Percentiles rank a stretch among this genome's conserved stretches.
These are phyloP conservation scores for Perdix hodgsoniae DNA, from an alignment of 2,797 vertebrate species.

Conservation along the genomic window DNA sequence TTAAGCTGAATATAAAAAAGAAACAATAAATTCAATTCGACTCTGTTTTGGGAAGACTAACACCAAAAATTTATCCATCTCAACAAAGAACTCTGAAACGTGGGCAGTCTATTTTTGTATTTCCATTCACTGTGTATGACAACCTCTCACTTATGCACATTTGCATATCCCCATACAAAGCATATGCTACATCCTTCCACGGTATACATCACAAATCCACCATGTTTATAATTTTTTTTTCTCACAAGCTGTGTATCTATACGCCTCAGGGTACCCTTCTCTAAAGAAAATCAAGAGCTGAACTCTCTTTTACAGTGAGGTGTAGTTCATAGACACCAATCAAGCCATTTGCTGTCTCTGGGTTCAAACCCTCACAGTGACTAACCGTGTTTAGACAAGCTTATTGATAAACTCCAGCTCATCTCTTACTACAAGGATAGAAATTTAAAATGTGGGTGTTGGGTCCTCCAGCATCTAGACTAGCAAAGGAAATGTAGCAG, in stretches of 20 bases:
- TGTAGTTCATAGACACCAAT: neutral
- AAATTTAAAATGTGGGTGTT: neutral
- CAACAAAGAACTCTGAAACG: neutral
- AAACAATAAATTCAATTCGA: neutral
- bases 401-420: neutral
- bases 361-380: neutral
- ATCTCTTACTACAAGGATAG: neutral
- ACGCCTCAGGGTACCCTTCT: neutral
- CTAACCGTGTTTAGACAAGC: neutral
- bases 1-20: too few relatives aligned
- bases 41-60: neutral
- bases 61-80: neutral
- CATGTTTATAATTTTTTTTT: neutral
- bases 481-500: neutral
- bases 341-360: neutral
- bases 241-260: neutral
- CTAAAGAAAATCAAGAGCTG: neutral
- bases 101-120: neutral
- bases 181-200: neutral
- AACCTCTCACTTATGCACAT: neutral
- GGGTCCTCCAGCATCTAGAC: fast-evolving
- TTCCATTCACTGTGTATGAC: neutral
- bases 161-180: neutral
- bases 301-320: neutral
- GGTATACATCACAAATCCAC: neutral